Percentiles rank a stretch among this genome's conserved stretches.
Conservation (phyloP, 2,113 vertebrate species). For the Eulemur rufifrons region DNA sequence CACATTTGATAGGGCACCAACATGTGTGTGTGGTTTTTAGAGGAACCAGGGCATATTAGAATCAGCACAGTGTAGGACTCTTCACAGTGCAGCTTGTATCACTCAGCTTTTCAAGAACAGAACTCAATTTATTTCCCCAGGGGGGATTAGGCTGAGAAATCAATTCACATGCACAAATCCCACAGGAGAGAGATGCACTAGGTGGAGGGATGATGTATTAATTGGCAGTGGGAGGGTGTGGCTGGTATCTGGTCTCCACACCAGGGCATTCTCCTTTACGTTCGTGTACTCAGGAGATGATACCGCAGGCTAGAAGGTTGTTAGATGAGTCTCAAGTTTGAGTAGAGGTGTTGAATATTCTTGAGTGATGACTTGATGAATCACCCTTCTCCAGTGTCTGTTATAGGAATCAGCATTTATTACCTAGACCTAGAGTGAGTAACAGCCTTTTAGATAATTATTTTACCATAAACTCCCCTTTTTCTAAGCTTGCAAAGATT, state of each 20-base stretch:
- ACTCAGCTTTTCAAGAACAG: not conserved
- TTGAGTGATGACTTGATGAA: not conserved
- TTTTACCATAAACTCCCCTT: not conserved
- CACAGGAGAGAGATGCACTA: not conserved
- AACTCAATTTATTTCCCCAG: not conserved
- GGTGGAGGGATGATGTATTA: not conserved
- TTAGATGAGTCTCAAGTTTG: not conserved
- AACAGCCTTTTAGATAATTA: not conserved
- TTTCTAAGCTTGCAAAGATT: not conserved
- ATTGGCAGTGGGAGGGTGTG: not conserved
- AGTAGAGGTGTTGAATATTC: not conserved
- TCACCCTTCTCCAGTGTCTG: not conserved
- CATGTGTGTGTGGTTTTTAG: not conserved
- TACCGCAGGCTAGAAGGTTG: not conserved
- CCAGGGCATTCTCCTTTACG: not conserved
- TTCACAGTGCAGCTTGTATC: not conserved
- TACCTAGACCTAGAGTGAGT: not conserved
- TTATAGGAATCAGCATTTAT: not conserved
- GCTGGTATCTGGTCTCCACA: not conserved
- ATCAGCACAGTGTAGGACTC: not conserved
- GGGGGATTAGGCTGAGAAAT: not conserved
- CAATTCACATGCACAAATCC: not conserved
- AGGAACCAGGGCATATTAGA: not conserved
- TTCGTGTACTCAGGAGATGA: not conserved
- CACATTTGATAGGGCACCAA: accelerated